These are phyloP conservation scores for Grapholita molesta DNA, from an alignment of 1,140 invertebrate species.

Conservation along the genomic window DNA sequence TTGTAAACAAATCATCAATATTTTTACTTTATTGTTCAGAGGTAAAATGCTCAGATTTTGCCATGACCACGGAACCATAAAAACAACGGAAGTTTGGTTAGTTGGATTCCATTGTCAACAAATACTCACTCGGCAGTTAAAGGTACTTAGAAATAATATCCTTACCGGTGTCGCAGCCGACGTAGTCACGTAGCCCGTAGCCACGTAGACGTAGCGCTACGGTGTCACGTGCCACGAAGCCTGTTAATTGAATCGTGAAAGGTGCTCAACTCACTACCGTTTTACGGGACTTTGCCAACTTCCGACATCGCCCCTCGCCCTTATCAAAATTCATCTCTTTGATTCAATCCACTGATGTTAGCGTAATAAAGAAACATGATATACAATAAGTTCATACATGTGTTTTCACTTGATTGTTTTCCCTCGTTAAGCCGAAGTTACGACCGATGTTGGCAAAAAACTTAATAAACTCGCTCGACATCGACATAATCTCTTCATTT, in stretches of 20 bases:
- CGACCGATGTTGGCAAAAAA: conserved; percentile 8
- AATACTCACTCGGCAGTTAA: neutral
- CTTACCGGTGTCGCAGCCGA: conserved; percentile 14
- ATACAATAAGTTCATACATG: conserved; percentile 5
- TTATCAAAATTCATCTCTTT: conserved; percentile 18
- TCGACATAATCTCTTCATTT: conserved; percentile 32
- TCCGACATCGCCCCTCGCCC: conserved; percentile 27
- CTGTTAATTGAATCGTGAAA: conserved; percentile 56
- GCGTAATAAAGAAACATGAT: conserved; percentile 4
- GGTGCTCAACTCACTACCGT: conserved; percentile 43
- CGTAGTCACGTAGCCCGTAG: conserved; percentile 31
- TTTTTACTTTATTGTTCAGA: too few relatives aligned
- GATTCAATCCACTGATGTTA: conserved; percentile 28
- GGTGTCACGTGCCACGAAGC: conserved; percentile 43
- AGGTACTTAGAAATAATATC: conserved; percentile 8
- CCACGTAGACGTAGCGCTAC: conserved; percentile 28
- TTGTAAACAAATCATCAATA: too few relatives aligned
- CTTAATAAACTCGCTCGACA: conserved; percentile 6
- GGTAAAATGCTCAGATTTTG: too few relatives aligned
- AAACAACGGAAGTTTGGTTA: neutral
- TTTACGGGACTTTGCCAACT: conserved; percentile 51
- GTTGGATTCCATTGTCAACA: conserved; percentile 22
- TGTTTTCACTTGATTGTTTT: conserved; percentile 14
- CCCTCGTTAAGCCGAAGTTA: conserved; percentile 8
- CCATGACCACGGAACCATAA: neutral